These are phyloP conservation scores for Athalia circularis DNA, from an alignment of 2,888 invertebrate genomes.

Conservation along the genomic window DNA sequence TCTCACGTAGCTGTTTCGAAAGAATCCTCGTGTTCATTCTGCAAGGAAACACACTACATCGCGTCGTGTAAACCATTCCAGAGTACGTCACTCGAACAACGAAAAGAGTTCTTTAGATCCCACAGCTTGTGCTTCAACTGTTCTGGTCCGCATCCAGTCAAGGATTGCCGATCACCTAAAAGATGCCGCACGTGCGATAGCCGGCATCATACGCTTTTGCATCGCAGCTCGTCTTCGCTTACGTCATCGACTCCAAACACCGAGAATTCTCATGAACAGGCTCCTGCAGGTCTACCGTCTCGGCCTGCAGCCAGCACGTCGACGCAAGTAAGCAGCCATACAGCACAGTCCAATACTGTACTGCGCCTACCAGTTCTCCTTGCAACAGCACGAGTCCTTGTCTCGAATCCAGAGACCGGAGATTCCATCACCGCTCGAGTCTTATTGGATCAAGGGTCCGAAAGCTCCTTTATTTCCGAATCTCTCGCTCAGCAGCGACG, in stretches of 20 bases:
- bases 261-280: background rate
- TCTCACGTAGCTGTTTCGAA: background rate
- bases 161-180: background rate
- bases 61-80: background rate
- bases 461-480: background rate
- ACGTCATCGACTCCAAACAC: background rate
- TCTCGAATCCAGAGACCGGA: too few relatives aligned
- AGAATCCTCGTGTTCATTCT: conserved; percentile 12
- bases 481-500: background rate
- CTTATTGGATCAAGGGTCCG: too few relatives aligned
- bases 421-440: too few relatives aligned
- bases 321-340: background rate
- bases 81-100: background rate
- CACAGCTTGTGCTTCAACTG: background rate
- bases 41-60: conserved; percentile 9
- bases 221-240: background rate
- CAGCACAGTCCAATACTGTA: too few relatives aligned
- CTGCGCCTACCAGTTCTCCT: too few relatives aligned
- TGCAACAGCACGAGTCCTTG: too few relatives aligned
- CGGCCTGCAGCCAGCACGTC: background rate
- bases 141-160: background rate
- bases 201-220: conserved; percentile 8
- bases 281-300: background rate
- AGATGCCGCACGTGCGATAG: background rate
- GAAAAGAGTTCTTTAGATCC: background rate